Conservation (phyloP, 92 coral and sea anemone genomes). For the Parazoanthus swiftii region DNA sequence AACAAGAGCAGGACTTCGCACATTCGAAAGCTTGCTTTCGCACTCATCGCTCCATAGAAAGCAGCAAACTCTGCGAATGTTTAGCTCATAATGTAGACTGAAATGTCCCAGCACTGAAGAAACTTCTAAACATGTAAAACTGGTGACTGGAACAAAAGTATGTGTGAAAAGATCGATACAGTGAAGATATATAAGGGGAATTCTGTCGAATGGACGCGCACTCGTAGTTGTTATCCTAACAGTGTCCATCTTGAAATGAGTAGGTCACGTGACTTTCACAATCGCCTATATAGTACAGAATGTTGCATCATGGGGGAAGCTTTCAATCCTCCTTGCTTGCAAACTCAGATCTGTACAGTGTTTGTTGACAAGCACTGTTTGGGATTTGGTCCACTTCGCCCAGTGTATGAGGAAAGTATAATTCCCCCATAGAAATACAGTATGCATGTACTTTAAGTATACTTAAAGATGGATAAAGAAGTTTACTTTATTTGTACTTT, state of each 20-base stretch:
- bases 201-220: neutral
- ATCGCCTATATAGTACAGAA: neutral
- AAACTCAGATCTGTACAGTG: no score
- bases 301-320: constrained; percentile 26
- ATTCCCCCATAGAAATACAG: constrained; percentile 8
- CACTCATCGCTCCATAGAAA: constrained; percentile 3
- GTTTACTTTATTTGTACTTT: constrained; percentile 15
- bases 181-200: constrained; percentile 13
- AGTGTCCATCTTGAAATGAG: constrained; percentile 3
- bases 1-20: neutral
- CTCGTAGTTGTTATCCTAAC: constrained; percentile 13
- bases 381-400: no score
- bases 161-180: constrained; percentile 10
- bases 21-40: constrained; percentile 4
- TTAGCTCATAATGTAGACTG: constrained; percentile 29
- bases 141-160: constrained; percentile 29
- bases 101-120: constrained; percentile 35
- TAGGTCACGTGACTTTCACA: neutral
- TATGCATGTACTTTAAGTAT: constrained; percentile 7
- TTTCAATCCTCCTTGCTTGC: constrained; percentile 21
- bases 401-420: no score
- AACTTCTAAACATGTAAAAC: constrained; percentile 40
- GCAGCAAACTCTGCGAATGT: constrained; percentile 17
- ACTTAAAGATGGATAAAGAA: neutral
- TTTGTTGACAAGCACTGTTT: no score